Base-by-base conservation (phyloP, 2,113 vertebrate genomes). In the Mirounga angustirostris region DNA sequence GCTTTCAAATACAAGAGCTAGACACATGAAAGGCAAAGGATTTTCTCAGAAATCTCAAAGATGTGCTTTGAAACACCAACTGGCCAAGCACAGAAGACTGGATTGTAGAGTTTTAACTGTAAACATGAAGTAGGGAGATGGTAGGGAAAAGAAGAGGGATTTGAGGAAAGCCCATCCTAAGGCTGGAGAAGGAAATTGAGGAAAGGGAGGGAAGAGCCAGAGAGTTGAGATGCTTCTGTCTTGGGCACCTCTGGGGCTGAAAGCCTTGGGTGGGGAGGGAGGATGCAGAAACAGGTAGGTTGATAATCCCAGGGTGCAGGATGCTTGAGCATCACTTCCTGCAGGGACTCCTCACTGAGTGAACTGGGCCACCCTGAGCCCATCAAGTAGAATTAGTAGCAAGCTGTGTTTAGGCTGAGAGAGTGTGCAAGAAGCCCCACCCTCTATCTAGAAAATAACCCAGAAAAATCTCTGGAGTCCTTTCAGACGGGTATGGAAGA, bases 31-130 rank as follows among this genome's bases (percentile, higher is more conserved):
- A 85, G 58, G 84, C 11, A 93, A 88, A 71, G 14, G 1, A 13
- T 63, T 94, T 96, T 54, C 52, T 87, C n/a, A 82, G 74, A 59
- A 74, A 61, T 84, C 50, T 97, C 79, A 74, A 61, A 96, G 36
- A 76, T 24, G 1, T 15, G 9, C 40, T 92, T 90, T 89, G 79
- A 94, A 92, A 88, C 71, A 46, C 1, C 65, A 81, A 12, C 4
- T 24, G 30, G 10, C 28, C 50, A 61, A 19, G 43, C 24, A 82
- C 13, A 63, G 28, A 92, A 16, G 30, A 46, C 36, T 92, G 30
- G n/a, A 52, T 24, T 52, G 24, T 16, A 24, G 26, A 26, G 24
- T 36, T 96, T 54, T 82, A 43, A 80, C 54, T 80, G 1, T 28
- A 69, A 89, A n/a, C 9, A 22, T 7, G 19, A 12, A 96, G 9